phyloP scores from a whole-genome alignment of 2,113 vertebrate genomes.

The Odocoileus virginianus region DNA sequence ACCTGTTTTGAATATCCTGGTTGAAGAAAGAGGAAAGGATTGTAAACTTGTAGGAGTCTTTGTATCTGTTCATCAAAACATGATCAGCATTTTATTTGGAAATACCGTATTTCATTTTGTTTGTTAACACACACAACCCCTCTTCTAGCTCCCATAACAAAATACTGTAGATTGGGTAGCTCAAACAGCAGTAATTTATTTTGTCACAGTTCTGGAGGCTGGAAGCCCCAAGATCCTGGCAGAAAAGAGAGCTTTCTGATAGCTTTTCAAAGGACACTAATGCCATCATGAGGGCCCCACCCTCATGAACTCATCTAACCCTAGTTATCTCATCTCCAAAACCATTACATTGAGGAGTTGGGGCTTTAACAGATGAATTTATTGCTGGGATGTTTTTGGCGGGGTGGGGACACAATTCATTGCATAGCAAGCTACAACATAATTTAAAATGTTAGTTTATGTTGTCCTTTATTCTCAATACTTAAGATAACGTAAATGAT shows the following conservation, averaged over 20 bases:
- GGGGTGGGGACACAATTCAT: neutral
- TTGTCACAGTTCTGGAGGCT: neutral
- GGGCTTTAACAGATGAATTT: neutral
- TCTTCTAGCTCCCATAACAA: neutral
- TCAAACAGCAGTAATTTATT: neutral
- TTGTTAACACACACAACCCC: neutral
- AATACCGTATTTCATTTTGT: neutral
- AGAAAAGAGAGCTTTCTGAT: neutral
- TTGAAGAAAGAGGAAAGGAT: conserved; percentile 37
- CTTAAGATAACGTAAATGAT: neutral
- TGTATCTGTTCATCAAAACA: neutral
- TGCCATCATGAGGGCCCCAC: neutral
- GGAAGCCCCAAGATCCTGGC: neutral
- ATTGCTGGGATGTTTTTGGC: neutral
- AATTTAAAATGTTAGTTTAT: conserved; percentile 1
- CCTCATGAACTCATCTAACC: neutral
- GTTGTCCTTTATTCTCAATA: conserved; percentile 10
- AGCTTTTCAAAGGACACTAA: neutral
- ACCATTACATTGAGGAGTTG: neutral
- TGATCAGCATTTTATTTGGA: conserved; percentile 11
- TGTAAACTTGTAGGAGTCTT: neutral
- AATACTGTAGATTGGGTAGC: neutral
- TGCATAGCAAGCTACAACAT: neutral
- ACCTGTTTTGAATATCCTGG: conserved; percentile 43
- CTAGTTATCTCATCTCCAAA: neutral